phyloP scores from a whole-genome alignment of 2,888 invertebrate species.

The Hemistola chrysoprasaria region DNA sequence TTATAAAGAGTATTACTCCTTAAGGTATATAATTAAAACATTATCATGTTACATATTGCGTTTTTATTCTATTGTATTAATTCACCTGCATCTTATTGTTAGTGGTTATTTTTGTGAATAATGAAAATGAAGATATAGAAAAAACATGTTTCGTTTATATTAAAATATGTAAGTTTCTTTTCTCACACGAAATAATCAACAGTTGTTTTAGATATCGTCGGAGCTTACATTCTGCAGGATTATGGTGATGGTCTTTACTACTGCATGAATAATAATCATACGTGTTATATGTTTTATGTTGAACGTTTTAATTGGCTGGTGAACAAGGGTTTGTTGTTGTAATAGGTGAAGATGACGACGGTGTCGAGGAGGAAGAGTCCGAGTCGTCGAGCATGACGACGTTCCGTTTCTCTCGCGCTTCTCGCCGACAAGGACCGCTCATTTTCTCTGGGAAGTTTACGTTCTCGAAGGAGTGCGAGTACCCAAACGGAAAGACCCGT shows the following conservation, averaged over 20 bases:
- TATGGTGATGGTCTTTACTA: too few species aligned
- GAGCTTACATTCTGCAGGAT: too few species aligned
- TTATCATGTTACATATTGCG: conserved; percentile 50
- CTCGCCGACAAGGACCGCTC: conserved; percentile 42
- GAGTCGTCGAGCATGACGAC: conserved; percentile 17
- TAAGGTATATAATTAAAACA: conserved; percentile 69
- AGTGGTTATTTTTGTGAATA: too few species aligned
- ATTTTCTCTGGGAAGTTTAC: conserved; percentile 51
- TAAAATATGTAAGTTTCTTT: too few species aligned
- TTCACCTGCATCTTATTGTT: too few species aligned
- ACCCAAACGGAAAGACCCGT: conserved; percentile 48
- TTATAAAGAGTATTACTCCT: conserved; percentile 72
- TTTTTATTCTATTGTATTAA: conserved; percentile 21
- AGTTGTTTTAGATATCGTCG: too few species aligned
- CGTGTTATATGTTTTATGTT: too few species aligned
- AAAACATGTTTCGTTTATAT: too few species aligned
- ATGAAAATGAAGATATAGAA: too few species aligned
- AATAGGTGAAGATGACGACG: conserved; percentile 8
- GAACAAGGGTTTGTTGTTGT: conserved; percentile 14
- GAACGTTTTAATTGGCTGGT: conserved; percentile 3
- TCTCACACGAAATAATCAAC: too few species aligned
- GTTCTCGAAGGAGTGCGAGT: conserved; percentile 51
- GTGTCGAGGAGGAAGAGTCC: background rate
- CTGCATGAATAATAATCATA: too few species aligned
- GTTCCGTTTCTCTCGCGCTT: conserved; percentile 38